Evolutionary conservation across 2,888 invertebrate species (phyloP), one percentile per base, ranked within the genome.

Genomic region (Lordiphosa fenestrarum): DNA sequence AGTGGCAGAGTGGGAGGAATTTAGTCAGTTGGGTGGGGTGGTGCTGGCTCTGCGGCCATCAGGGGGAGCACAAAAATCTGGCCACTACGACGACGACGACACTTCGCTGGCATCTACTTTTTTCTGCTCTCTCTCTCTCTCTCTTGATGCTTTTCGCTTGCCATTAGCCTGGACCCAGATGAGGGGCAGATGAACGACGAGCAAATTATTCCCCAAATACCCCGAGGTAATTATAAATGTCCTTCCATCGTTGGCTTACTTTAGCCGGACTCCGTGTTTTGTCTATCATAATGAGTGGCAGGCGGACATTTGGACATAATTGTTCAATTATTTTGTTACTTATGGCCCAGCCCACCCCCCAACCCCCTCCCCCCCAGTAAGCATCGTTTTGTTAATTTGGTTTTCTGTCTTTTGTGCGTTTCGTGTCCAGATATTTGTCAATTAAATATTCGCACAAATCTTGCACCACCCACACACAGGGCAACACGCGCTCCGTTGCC

Each of bases 211-310:
- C 82, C 76, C 80, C 73, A 86, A 85, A 84, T 83, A 73, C 87
- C 86, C 86, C 61, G 67, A 77, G 87, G 87, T 87, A 86, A 87
- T 86, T 86, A 86, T 86, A 87, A 86, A 84, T 84, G 86, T 87
- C 76, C 74, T 84, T 81, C 78, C 71, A 64, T 52, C 71, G 65
- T 71, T 73, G 60, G 66, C 71, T 73, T 78, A 71, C 69, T 59
- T 66, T 54, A 54, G 66, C 30, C 30, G 56, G 72, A 55, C 76
- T 73, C 70, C 74, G 55, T 69, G 64, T 71, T 80, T 80, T 73
- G 84, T 74, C 73, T 73, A 82, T 87, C 87, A 86, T 84, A 87
- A 87, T 86, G 86, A 86, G 67, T 86, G 86, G 84, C 85, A 87
- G 83, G 60, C 78, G 71, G 82, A 84, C 87, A 87, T 85, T 87